Conservation (phyloP, 2,113 vertebrate genomes). For the Hypocryptadius cinnamomeus region DNA sequence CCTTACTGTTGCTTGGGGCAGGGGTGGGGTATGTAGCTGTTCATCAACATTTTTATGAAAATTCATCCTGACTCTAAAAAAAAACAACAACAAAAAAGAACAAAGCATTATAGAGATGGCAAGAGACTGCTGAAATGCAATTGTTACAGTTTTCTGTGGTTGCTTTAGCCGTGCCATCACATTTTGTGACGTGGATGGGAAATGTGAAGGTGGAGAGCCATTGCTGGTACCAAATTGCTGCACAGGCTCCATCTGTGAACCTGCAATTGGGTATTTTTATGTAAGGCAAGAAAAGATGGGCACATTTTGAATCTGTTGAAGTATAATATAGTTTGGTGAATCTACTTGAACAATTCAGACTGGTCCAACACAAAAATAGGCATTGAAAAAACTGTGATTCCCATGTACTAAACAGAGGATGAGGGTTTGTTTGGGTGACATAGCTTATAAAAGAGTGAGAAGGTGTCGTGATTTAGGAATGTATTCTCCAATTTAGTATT, state of each 20-base stretch:
- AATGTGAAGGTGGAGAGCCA: background rate
- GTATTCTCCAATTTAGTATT: background rate
- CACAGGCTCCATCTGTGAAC: background rate
- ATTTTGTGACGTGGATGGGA: background rate
- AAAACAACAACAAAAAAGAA: background rate
- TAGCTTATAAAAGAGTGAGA: background rate
- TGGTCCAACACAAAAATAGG: background rate
- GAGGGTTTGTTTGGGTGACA: background rate
- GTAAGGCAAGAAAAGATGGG: background rate
- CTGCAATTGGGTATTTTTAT: background rate
- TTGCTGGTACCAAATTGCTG: background rate
- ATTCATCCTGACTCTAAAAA: background rate
- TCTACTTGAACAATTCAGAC: conserved; percentile 15
- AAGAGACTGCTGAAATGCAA: background rate
- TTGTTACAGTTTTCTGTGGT: background rate
- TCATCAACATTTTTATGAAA: background rate
- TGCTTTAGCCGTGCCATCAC: background rate
- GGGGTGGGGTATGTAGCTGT: background rate
- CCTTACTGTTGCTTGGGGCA: background rate
- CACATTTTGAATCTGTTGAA: conserved; percentile 17
- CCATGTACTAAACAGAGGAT: background rate
- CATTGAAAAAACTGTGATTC: background rate
- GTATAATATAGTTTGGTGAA: background rate
- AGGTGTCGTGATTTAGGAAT: background rate
- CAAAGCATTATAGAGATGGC: background rate